A percentile compares a stretch with the other conserved stretches of the same genome.
Conservation (phyloP, 2,113 vertebrate species). For the Isichthys henryi region DNA sequence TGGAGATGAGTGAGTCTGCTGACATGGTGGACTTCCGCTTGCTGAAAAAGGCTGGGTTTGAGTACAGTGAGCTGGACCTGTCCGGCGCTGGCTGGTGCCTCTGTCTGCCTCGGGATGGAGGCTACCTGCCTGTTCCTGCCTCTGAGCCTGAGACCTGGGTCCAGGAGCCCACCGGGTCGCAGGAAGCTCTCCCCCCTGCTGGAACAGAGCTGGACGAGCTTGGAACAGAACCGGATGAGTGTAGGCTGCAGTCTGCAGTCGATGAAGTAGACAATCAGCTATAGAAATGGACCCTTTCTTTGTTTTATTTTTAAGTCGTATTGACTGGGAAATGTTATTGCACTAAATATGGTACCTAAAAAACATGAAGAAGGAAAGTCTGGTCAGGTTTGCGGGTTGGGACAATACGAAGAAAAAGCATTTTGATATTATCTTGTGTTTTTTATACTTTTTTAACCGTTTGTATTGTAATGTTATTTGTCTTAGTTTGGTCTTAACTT, state of each 20-base stretch:
- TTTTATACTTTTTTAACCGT: slow-evolving; percentile 31
- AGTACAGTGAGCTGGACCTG: slow-evolving; percentile 65
- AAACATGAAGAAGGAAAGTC: slow-evolving; percentile 9
- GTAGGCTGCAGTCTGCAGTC: slow-evolving; percentile 38
- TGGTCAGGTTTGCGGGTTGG: background rate
- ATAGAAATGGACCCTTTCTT: slow-evolving; percentile 44
- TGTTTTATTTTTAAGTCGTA: slow-evolving; percentile 23
- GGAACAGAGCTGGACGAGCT: slow-evolving; percentile 41
- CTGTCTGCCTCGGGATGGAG: slow-evolving; percentile 75
- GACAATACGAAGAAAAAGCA: slow-evolving; percentile 17
- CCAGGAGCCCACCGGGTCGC: slow-evolving; percentile 37
- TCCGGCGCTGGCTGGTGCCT: slow-evolving; percentile 76
- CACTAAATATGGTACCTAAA: slow-evolving; percentile 39
- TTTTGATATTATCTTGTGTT: background rate
- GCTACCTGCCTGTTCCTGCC: slow-evolving; percentile 66
- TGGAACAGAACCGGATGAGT: slow-evolving; percentile 37
- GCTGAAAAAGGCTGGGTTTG: slow-evolving; percentile 46
- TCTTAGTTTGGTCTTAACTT: slow-evolving; percentile 17
- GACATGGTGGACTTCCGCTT: slow-evolving; percentile 70
- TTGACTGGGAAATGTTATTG: slow-evolving; percentile 30
- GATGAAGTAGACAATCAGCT: slow-evolving; percentile 58
- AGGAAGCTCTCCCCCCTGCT: slow-evolving; percentile 41
- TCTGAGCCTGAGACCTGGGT: slow-evolving; percentile 34
- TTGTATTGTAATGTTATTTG: slow-evolving; percentile 31
- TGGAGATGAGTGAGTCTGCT: slow-evolving; percentile 59